Evolutionary conservation across 1,140 invertebrate species (phyloP), one percentile per base, ranked within the genome.

Genomic region (Phortica variegata): DNA sequence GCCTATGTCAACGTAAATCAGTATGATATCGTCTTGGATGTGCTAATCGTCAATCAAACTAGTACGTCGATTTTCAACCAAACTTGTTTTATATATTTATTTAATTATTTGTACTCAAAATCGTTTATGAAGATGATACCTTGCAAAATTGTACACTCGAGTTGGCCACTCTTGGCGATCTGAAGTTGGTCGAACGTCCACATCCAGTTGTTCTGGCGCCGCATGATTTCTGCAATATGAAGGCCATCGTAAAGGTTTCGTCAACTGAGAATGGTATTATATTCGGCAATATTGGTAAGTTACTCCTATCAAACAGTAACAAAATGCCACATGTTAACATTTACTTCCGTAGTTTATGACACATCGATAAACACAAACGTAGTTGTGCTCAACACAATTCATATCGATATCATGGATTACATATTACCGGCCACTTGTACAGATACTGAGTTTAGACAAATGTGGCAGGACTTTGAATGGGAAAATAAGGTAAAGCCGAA

Each of bases 401-500:
- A 98, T 76, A 97, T 99, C 73, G 97, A 99, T 78, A 99, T 99
- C 52, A 98, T 99, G 92, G 97, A 99, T 80, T 99, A 99, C 78
- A 99, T 99, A 65, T 88, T 98, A 29, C 97, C 97, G n/a, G 95
- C 95, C 2, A 79, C 82, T 18, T 98, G 95, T 77, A 95, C 87
- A 20, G 96, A 99, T 76, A 85, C 86, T 0, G 95, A 99, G 79
- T 99, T 99, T 81, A 78, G 97, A 12, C 87, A 92, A 77, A 99
- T 99, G 97, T 99, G 97, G 97, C 91, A 94, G 2, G 95, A 98
- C 80, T 99, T 99, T 80, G 97, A 99, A 79, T 99, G 97, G 97
- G 97, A 99, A 81, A 99, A 99, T 79, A 99, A 99, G 84, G 93
- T n/a, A n/a, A n/a, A n/a, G 85, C 51, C 40, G 16, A 2, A 17